Percentiles rank a stretch among this genome's conserved stretches.
Conservation (phyloP, 1,140 invertebrate genomes). For the Cryptotermes secundus region DNA sequence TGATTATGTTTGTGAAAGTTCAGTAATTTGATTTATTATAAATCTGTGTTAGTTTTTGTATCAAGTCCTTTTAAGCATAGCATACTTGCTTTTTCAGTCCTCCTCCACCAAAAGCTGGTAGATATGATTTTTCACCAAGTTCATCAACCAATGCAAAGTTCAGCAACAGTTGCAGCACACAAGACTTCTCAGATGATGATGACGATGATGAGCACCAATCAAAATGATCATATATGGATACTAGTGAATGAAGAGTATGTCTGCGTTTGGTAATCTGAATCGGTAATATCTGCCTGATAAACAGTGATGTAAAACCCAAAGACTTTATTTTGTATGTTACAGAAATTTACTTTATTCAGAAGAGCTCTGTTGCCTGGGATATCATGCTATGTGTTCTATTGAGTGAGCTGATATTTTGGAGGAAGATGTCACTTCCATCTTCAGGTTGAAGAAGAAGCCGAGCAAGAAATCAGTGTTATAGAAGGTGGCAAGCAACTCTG, state of each 20-base stretch:
- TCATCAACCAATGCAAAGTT: conserved; percentile 19
- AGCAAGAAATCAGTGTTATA: no score
- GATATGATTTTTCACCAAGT: conserved; percentile 47
- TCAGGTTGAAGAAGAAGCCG: no score
- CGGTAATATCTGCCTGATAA: neutral
- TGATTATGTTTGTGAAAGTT: no score
- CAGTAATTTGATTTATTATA: no score
- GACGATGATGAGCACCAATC: conserved; percentile 48
- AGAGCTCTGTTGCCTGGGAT: no score
- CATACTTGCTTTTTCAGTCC: conserved; percentile 46
- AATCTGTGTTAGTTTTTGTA: no score
- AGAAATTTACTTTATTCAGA: no score
- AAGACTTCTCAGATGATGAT: conserved; percentile 53
- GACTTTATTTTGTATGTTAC: neutral
- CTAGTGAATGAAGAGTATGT: neutral
- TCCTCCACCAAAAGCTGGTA: conserved; percentile 54
- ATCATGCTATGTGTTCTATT: no score
- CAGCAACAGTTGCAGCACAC: conserved; percentile 47
- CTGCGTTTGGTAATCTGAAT: neutral
- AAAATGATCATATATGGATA: conserved; percentile 41
- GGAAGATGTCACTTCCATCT: no score
- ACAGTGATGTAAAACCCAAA: neutral
- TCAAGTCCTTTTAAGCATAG: no score
- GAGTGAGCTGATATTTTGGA: no score
- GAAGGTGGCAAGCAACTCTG: no score